Percentiles rank a stretch among this genome's conserved stretches.
Conservation (phyloP, 2,888 invertebrate genomes). For the Netelia inedita region DNA sequence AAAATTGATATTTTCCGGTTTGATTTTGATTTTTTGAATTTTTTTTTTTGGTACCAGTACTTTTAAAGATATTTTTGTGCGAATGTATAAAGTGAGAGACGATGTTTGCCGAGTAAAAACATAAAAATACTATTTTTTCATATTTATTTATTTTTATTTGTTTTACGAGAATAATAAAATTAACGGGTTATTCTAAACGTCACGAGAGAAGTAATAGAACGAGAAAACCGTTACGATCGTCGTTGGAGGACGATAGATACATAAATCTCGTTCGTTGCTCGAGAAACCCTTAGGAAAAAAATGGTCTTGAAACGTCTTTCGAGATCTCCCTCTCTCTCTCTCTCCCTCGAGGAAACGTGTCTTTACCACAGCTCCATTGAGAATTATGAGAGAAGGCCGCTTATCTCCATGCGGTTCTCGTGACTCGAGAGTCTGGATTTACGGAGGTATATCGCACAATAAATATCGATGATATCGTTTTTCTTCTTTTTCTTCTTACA, state of each 20-base stretch:
- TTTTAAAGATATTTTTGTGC: no score
- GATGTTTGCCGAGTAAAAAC: background rate
- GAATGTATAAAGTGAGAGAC: no score
- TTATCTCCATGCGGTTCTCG: slow-evolving; percentile 55
- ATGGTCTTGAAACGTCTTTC: slow-evolving; percentile 51
- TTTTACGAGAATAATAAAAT: slow-evolving; percentile 1
- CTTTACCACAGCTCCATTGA: slow-evolving; percentile 54
- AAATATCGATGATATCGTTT: slow-evolving; percentile 54
- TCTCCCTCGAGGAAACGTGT: slow-evolving; percentile 33
- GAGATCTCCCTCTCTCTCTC: slow-evolving; percentile 7
- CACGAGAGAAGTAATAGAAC: background rate
- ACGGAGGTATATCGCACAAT: slow-evolving; percentile 39
- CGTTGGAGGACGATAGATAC: slow-evolving; percentile 4
- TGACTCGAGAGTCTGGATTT: slow-evolving; percentile 30
- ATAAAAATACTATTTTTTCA: background rate
- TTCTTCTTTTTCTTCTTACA: slow-evolving; percentile 32
- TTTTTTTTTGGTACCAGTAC: background rate
- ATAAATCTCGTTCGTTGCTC: slow-evolving; percentile 44
- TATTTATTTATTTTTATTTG: slow-evolving; percentile 15
- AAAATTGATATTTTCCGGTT: background rate
- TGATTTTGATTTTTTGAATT: background rate
- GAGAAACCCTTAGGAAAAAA: slow-evolving; percentile 45
- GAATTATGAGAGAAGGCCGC: slow-evolving; percentile 52
- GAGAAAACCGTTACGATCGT: slow-evolving; percentile 22
- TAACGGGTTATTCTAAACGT: slow-evolving; percentile 18